Evolutionary conservation across 2,113 vertebrate species (phyloP).

Genomic region (Eonycteris spelaea): DNA sequence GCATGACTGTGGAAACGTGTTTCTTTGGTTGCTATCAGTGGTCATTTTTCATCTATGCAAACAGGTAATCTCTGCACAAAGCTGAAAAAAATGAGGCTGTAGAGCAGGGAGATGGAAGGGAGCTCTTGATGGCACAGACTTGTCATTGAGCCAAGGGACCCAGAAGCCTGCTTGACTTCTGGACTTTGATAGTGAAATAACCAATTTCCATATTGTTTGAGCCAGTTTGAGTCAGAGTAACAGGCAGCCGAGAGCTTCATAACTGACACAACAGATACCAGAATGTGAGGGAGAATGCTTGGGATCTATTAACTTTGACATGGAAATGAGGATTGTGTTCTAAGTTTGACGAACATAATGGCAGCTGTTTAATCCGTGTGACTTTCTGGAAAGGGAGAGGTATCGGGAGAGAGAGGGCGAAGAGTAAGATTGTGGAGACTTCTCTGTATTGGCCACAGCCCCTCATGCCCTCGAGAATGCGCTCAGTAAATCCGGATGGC

Average conservation of each 20-base stretch:
- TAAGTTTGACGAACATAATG: neutral
- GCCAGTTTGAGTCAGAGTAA: neutral
- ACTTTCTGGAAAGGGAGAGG: neutral
- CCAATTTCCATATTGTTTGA: neutral
- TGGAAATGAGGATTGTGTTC: neutral
- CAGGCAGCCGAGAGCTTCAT: neutral
- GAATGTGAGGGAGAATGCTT: neutral
- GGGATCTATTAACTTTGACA: neutral
- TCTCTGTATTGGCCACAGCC: neutral
- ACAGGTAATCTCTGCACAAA: neutral
- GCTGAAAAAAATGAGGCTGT: neutral
- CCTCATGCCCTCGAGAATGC: neutral
- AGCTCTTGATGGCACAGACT: neutral
- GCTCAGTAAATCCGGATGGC: neutral
- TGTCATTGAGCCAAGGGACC: neutral
- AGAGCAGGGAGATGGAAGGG: neutral
- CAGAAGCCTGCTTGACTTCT: neutral
- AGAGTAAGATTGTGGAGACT: neutral
- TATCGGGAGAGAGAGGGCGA: neutral
- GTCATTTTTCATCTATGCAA: neutral
- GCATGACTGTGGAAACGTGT: neutral
- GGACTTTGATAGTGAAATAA: neutral
- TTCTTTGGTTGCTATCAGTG: neutral
- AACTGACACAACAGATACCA: neutral
- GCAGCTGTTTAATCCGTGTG: neutral